Base-by-base conservation (phyloP, 2,888 invertebrate genomes). In the Caenorhabditis macrosperma region DNA sequence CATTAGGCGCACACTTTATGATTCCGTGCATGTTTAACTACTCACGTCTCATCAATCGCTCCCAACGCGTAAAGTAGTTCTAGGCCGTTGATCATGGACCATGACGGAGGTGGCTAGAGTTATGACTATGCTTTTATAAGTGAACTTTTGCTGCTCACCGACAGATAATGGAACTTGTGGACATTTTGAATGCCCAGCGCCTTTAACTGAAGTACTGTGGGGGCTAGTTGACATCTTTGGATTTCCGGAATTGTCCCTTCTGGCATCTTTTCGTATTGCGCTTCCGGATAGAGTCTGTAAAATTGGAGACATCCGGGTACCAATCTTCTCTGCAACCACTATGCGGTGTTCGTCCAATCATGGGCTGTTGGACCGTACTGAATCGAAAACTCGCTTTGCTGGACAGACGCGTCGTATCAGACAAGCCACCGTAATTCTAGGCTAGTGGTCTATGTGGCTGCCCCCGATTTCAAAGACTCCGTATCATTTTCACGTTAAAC, bases 121-220 rank as follows among this genome's bases (percentile, higher is more conserved):
- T 41, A 1, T 17, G 7, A 41, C n/a, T n/a, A n/a, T n/a, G n/a
- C n/a, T 2, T 20, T 26, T 44, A 10, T 20, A 52, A 38, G 12
- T 26, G 0, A 38, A 50, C 1, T 5, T 35, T 61, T 20, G n/a
- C 6, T 1, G 3, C 50, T 61, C 52, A 86, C 86, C 59, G 83
- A 83, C 0, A 96, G 95, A 91, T 97, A 97, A 88, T 95, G 94
- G 91, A 99, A 99, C 90, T 93, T 93, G 0, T 97, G 91, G 24
- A 99, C 93, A 90, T 98, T 97, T 83, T 95, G 94, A 66, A 99
- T 95, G 0, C 98, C 98, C 0, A 99, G 91, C 0, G 97, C 96
- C 91, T 97, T 97, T 20, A 99, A 91, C 91, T 96, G 96, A 17
- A 99, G 91, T 20, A 98, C 93, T 1, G 95, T 94, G 0, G 94